Conservation (phyloP, 2,888 invertebrate species). For the Leptopilina myrica region DNA sequence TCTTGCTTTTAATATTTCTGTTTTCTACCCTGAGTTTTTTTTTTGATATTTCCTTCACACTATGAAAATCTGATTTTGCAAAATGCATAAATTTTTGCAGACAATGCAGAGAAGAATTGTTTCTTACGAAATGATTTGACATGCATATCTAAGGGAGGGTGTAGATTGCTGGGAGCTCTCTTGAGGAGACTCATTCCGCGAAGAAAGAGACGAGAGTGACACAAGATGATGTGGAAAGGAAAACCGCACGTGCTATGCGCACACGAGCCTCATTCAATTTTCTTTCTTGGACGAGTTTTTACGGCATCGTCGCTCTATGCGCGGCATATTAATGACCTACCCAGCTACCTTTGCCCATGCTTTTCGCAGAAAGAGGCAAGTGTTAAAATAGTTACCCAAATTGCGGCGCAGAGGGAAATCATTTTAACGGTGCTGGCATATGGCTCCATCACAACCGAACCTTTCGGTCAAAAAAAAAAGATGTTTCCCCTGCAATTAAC, state of each 20-base stretch:
- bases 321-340: constrained; percentile 66
- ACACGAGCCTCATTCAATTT: constrained; percentile 68
- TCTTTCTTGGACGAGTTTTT: constrained; percentile 70
- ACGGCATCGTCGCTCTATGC: constrained; percentile 62
- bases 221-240: constrained; percentile 41
- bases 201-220: constrained; percentile 15
- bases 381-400: constrained; percentile 57
- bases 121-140: no score
- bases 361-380: neutral
- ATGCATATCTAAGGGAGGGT: neutral
- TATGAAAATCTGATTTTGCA: no score
- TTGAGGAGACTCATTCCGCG: constrained; percentile 16
- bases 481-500: no score
- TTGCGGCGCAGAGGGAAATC: constrained; percentile 46
- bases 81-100: no score
- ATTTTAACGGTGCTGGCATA: constrained; percentile 4
- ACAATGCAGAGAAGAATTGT: no score
- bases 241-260: constrained; percentile 42
- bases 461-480: no score
- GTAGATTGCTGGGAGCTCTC: constrained; percentile 22
- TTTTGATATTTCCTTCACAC: no score
- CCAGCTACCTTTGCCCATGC: constrained; percentile 19
- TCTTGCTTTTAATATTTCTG: no score
- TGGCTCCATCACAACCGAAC: no score
- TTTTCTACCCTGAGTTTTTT: no score